Base-by-base conservation (phyloP, 2,888 invertebrate genomes). In the Patella caerulea region DNA sequence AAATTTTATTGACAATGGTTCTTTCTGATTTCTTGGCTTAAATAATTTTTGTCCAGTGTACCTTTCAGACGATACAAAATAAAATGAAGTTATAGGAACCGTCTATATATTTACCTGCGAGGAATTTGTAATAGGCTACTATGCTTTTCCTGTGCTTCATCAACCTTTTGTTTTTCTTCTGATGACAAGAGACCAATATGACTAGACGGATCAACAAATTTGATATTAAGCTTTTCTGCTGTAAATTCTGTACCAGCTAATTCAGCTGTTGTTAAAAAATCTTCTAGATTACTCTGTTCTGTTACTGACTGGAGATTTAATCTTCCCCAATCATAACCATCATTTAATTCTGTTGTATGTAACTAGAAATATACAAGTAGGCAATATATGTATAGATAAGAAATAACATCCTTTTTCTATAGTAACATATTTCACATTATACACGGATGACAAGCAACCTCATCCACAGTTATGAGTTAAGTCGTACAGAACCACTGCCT, bases 271-370 rank as follows among this genome's bases (percentile, higher is more conserved):
- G 97, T 95, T 4, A 99, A 93, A 91, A 99, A 99, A 89, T 98
- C 99, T 93, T 98, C 97, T 80, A 99, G 95, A 0, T 97, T 96
- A n/a, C 95, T 96, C 91, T 98, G 97, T 86, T 98, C 98, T 0
- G 98, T 98, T 0, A 98, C 96, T 0, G 98, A 98, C 83, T 88
- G 95, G 0, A 97, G 93, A 92, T 98, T 98, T 1, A 97, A 93
- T 12, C 96, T 94, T 59, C 96, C 96, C 97, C 97, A 97, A 80
- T 97, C 96, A 86, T 95, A 96, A 4, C 97, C 97, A 93, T 98
- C 98, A 85, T 96, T 94, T 2, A 98, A 92, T 89, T 97, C 97
- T 34, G 96, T 95, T 3, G 96, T 96, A 87, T 97, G 97, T 7
- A 97, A 92, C 96, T 94, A 84, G 34, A 86, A 87, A 45, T 45